Evolutionary conservation across 2,113 vertebrate species (phyloP).

Genomic region (Mirza zaza): DNA sequence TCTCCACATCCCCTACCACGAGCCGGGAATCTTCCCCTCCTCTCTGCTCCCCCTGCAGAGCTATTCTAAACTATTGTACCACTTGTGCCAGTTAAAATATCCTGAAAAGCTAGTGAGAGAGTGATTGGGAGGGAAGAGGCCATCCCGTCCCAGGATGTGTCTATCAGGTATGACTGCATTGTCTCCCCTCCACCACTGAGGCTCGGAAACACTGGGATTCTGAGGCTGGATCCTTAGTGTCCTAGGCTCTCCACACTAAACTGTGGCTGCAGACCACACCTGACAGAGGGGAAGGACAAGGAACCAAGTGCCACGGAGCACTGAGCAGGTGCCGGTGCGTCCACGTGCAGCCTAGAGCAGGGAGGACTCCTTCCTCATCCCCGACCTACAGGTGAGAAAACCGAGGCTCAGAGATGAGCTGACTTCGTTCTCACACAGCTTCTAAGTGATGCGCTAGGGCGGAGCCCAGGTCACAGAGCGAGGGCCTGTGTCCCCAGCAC

Average conservation of each 20-base stretch:
- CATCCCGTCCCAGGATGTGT: not conserved
- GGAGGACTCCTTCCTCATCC: not conserved
- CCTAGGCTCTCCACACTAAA: not conserved
- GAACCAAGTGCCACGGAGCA: not conserved
- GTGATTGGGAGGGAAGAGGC: not conserved
- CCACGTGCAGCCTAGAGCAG: not conserved
- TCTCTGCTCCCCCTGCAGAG: not conserved
- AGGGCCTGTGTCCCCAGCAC: fast-evolving
- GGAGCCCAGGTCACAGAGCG: not conserved
- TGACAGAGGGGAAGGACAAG: not conserved
- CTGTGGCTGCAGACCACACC: too few species aligned
- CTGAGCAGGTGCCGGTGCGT: not conserved
- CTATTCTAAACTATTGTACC: not conserved
- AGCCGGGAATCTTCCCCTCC: not conserved
- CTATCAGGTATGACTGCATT: not conserved
- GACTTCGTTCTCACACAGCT: not conserved
- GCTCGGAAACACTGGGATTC: not conserved
- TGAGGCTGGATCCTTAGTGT: not conserved
- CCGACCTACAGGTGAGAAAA: not conserved
- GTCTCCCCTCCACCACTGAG: not conserved
- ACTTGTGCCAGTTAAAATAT: not conserved
- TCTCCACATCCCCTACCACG: not conserved
- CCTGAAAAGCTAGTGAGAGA: not conserved
- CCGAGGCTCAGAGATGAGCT: not conserved
- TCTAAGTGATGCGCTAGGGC: not conserved